A percentile compares a stretch with the other conserved stretches of the same genome.
These are phyloP conservation scores for Myripristis jacobus DNA, from an alignment of 2,797 vertebrate genomes.

Conservation along the genomic window DNA sequence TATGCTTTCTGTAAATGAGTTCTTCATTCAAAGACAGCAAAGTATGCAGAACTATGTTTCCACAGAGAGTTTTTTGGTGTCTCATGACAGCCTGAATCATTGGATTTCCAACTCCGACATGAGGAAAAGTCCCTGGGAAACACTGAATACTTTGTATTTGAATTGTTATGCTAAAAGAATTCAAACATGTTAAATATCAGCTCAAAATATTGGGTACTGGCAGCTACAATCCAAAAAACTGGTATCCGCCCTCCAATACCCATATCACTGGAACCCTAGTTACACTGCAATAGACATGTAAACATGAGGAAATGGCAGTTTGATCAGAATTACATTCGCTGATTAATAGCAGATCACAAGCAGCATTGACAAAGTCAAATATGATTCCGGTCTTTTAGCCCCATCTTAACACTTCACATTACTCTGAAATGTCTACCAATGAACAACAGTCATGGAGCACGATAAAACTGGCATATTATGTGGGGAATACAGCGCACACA, in stretches of 20 bases:
- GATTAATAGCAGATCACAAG: slow-evolving; percentile 72
- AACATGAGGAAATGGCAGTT: slow-evolving; percentile 66
- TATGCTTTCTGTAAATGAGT: no score
- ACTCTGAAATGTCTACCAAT: slow-evolving; percentile 47
- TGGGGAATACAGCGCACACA: slow-evolving; percentile 54
- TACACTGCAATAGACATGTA: slow-evolving; percentile 43
- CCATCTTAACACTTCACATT: slow-evolving; percentile 24
- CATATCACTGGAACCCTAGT: slow-evolving; percentile 1
- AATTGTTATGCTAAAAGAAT: no score
- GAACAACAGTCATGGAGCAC: slow-evolving; percentile 41
- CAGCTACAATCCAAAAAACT: no score
- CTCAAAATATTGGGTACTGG: no score
- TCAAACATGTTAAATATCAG: no score
- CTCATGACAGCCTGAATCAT: no score
- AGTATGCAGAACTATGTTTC: no score
- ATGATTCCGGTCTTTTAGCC: slow-evolving; percentile 60
- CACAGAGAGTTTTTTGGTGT: no score
- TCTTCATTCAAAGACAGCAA: no score
- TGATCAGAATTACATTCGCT: slow-evolving; percentile 73
- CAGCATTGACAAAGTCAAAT: slow-evolving; percentile 69
- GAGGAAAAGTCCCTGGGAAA: no score
- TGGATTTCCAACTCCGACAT: no score
- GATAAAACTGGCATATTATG: slow-evolving; percentile 33
- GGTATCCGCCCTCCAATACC: neutral
- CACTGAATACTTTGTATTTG: no score